Base-by-base conservation (phyloP, 2,113 vertebrate species). In the Glaucidium brasilianum region DNA sequence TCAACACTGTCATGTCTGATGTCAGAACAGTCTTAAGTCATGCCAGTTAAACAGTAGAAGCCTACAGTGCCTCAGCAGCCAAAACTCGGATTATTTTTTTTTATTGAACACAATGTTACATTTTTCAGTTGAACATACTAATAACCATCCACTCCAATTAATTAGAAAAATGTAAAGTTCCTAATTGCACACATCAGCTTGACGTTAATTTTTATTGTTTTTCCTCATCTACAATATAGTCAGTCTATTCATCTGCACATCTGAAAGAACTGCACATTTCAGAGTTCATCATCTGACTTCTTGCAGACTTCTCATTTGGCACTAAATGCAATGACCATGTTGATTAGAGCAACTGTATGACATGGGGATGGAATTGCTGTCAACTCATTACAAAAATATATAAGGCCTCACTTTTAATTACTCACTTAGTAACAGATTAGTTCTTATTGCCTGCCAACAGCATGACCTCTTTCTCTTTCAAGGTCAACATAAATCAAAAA, bases 321-420 rank as follows among this genome's bases (percentile, higher is more conserved):
- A 97, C 98, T 98, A 99, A 97, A 95, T 90, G 96, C 98, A 97
- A 96, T 97, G 98, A 98, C 97, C 90, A 97, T 78, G 96, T 98
- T 99, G 98, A 99, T 98, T 98, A 98, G 97, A 95, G 91, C 92
- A 96, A 95, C 93, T 1, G 21, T 97, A 85, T 92, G 97, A 97
- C 94, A 94, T 63, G 68, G 95, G 96, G 97, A 98, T 97, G 98
- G 98, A 98, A 98, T 97, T 97, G 97, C 98, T 98, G 98, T 98
- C 98, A 98, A 97, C 98, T 98, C 98, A 78, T 98, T 99, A 98
- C 92, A 95, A 98, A 99, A 99, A 99, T 98, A 99, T 97, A 98
- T 98, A 98, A 98, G 95, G 95, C 92, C 98, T 99, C 98, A 98
- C 98, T 98, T 98, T 98, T 98, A 99, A 99, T 99, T 98, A 99